Evolutionary conservation across 2,797 vertebrate genomes (phyloP).

Genomic region (Lutjanus argentimaculatus): DNA sequence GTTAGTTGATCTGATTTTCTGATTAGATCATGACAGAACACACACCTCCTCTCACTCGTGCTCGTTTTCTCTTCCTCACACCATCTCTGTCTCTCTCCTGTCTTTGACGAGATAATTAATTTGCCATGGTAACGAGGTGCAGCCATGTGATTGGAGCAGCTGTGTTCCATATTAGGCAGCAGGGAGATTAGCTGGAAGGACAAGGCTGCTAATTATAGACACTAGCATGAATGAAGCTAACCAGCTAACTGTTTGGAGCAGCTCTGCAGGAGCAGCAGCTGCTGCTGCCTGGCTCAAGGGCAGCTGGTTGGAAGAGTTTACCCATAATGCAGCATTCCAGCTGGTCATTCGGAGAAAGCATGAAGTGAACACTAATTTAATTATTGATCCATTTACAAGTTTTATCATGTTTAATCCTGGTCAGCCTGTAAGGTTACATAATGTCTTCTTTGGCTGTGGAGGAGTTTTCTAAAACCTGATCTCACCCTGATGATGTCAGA

Average conservation of each 20-base stretch:
- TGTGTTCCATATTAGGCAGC: constrained; percentile 48
- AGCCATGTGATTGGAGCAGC: constrained; percentile 68
- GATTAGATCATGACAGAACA: neutral
- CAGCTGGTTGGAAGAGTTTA: constrained; percentile 19
- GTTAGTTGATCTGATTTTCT: neutral
- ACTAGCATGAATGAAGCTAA: constrained; percentile 46
- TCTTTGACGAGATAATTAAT: constrained; percentile 53
- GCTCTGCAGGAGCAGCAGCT: constrained; percentile 39
- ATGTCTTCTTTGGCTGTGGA: too few species aligned
- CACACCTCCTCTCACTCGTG: neutral
- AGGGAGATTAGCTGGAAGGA: constrained; percentile 61
- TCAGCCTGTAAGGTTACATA: neutral
- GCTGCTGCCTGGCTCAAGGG: constrained; percentile 57
- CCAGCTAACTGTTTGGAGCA: constrained; percentile 10
- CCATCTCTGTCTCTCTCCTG: neutral
- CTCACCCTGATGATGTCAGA: too few species aligned
- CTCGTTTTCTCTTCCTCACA: neutral
- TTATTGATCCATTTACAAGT: too few species aligned
- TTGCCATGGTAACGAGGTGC: constrained; percentile 52
- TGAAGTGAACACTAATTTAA: too few species aligned
- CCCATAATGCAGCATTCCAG: constrained; percentile 22
- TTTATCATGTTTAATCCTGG: neutral
- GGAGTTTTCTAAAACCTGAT: too few species aligned
- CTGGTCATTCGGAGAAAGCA: too few species aligned
- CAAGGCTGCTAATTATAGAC: constrained; percentile 66